Evolutionary conservation across 2,888 invertebrate species (phyloP).

Genomic region (Ormyrus labotus): DNA sequence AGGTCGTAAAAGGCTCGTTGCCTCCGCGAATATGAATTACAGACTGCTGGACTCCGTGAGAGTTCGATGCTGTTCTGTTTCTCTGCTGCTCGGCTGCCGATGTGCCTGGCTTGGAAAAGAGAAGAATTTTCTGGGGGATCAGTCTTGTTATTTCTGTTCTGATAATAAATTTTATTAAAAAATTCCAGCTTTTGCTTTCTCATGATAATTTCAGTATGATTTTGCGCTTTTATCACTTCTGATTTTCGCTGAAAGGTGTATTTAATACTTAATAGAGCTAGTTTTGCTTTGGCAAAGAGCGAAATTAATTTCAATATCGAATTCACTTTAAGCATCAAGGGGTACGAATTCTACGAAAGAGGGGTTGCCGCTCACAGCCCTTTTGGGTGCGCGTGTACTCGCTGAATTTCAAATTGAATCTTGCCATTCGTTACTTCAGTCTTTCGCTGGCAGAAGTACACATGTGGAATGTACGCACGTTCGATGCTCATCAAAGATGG

Average conservation of each 20-base stretch:
- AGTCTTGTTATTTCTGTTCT: too few species aligned
- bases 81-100: not conserved
- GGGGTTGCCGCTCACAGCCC: constrained; percentile 22
- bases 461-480: too few species aligned
- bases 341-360: not conserved
- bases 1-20: constrained; percentile 38
- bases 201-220: too few species aligned
- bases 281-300: constrained; percentile 11
- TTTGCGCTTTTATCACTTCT: too few species aligned
- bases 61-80: constrained; percentile 21
- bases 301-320: constrained; percentile 47
- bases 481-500: not conserved
- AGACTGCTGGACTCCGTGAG: constrained; percentile 5
- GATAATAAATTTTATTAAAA: too few species aligned
- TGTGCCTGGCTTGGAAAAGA: too few species aligned
- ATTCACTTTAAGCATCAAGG: constrained; percentile 35
- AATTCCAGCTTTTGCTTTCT: too few species aligned
- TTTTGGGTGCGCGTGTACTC: constrained; percentile 12
- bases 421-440: constrained; percentile 19
- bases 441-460: not conserved
- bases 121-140: too few species aligned
- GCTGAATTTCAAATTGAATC: constrained; percentile 50
- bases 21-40: not conserved
- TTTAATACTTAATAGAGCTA: too few species aligned
- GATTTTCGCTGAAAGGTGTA: too few species aligned